These are phyloP conservation scores for Erebia palarica DNA, from an alignment of 2,888 invertebrate species.

Conservation along the genomic window DNA sequence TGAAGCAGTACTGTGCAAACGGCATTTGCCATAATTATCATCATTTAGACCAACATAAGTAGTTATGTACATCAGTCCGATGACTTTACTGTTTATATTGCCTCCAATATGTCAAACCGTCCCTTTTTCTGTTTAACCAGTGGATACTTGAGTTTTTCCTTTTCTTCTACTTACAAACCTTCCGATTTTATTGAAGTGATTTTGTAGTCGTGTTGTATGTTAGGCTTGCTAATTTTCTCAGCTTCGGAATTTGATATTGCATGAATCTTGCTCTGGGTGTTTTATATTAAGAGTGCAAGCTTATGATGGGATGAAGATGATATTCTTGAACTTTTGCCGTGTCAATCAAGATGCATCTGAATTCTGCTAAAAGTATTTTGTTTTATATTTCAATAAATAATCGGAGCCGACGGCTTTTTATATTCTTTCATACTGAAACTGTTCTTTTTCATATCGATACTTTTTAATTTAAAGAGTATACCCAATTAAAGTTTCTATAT, in stretches of 20 bases:
- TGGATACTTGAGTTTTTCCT: conserved; percentile 7
- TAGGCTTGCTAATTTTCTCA: neutral
- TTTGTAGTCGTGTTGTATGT: neutral
- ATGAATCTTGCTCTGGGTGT: conserved; percentile 1
- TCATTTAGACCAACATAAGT: too few species aligned
- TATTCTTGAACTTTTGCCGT: neutral
- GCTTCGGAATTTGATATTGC: conserved; percentile 7
- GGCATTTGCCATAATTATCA: too few species aligned
- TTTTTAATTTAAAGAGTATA: too few species aligned
- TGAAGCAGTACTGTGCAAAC: too few species aligned
- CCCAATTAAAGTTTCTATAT: too few species aligned
- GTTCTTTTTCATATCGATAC: too few species aligned
- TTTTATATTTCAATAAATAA: neutral
- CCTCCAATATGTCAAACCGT: conserved; percentile 15
- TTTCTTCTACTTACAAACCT: neutral
- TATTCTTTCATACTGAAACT: neutral
- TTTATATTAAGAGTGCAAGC: neutral
- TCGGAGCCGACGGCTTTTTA: neutral
- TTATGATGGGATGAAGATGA: neutral
- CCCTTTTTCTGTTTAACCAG: neutral
- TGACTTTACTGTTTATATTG: neutral
- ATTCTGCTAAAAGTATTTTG: neutral
- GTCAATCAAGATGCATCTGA: neutral
- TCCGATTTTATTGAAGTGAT: conserved; percentile 9
- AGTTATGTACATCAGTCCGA: too few species aligned